Evolutionary conservation across 2,113 vertebrate species (phyloP), one percentile per base, ranked within the genome.

Genomic region (Xenopus borealis): DNA sequence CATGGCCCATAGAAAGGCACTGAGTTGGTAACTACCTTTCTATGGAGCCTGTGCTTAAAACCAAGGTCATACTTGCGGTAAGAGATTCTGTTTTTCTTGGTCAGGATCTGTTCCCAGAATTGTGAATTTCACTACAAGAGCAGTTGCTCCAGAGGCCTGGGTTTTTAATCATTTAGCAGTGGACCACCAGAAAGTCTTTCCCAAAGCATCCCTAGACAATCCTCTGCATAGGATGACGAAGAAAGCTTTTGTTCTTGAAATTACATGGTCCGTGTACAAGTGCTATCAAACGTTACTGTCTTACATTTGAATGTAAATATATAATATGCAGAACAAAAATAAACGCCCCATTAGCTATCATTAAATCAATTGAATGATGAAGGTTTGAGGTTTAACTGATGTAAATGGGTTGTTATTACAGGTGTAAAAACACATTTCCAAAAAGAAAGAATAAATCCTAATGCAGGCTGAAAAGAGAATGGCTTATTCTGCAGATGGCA

Each of bases 31-130:
- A 81, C 27, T 64, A 61, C 55, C 30, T 64, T 53, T 59, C 59
- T 62, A 85, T 79, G 63, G 46, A 82, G 74, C 77, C 81, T 82
- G 80, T 79, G 79, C 80, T 71, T 83, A 85, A 72, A 75, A 69
- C 82, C 85, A 83, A 83, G 86, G 84, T 82, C 86, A 81, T 89
- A 88, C 79, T 86, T 86, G 89, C 65, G 89, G 92, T 86, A 68
- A 84, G 62, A 86, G 80, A 81, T 82, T 77, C 81, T 83, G 84
- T 85, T 91, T 92, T 91, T 87, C 88, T 86, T 55, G 78, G 85
- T 82, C 86, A 86, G 79, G 85, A 83, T 79, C 65, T 40, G 40
- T 83, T 86, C 83, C 86, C 86, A 83, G 86, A 86, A 87, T 86
- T 79, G 80, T 79, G 75, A 61, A 71, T 85, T 88, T 77, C 87